Percentiles rank a stretch among this genome's conserved stretches.
phyloP scores from a whole-genome alignment of 2,888 invertebrate genomes.

The Eumacrocentrus americanus region DNA sequence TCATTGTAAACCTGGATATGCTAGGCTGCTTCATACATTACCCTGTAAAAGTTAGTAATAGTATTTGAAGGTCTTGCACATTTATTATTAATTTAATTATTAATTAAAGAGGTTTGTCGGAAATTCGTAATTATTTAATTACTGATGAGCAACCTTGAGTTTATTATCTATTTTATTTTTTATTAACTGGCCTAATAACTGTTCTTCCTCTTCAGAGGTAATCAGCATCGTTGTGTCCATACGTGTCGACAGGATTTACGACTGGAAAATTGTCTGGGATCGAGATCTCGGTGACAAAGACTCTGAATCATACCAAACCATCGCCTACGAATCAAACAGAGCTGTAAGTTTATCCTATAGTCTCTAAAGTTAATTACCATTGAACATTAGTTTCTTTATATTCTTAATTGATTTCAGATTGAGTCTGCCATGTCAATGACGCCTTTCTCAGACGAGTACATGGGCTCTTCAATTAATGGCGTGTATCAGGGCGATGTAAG shows the following conservation, averaged over 20 bases:
- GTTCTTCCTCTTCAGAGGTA: slow-evolving; percentile 63
- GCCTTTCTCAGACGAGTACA: slow-evolving; percentile 85
- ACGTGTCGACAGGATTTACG: slow-evolving; percentile 83
- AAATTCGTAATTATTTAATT: slow-evolving; percentile 13
- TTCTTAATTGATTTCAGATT: slow-evolving; percentile 65
- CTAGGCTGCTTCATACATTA: slow-evolving; percentile 53
- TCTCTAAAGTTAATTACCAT: neutral
- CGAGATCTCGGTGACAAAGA: slow-evolving; percentile 75
- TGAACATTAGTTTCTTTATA: neutral
- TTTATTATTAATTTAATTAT: slow-evolving; percentile 6
- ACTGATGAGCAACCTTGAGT: no score
- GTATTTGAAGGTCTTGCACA: no score
- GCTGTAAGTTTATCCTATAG: slow-evolving; percentile 70
- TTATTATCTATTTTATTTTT: no score
- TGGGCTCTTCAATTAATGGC: slow-evolving; percentile 79
- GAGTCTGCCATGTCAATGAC: slow-evolving; percentile 93
- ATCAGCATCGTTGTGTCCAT: slow-evolving; percentile 80
- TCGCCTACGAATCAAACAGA: slow-evolving; percentile 84
- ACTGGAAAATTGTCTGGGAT: slow-evolving; percentile 79
- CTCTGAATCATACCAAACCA: slow-evolving; percentile 80
- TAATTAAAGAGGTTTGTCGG: slow-evolving; percentile 1
- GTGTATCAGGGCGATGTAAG: slow-evolving; percentile 76
- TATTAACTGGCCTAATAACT: no score
- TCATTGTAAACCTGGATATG: slow-evolving; percentile 78
- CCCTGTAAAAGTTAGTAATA: slow-evolving; percentile 57